phyloP scores from a whole-genome alignment of 2,113 vertebrate genomes.

The Neomonachus schauinslandi region DNA sequence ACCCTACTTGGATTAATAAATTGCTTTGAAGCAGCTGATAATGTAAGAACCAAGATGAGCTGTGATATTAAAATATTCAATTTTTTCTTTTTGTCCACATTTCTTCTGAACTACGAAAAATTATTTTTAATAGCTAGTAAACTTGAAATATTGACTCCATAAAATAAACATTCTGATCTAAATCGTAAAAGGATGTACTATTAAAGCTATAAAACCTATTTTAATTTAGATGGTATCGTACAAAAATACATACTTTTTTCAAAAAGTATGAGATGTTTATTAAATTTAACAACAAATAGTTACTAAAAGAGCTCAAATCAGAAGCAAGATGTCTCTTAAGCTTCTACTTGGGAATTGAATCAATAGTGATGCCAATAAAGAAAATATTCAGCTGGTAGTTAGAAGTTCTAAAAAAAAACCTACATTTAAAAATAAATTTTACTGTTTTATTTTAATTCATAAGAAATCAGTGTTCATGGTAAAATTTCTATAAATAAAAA shows the following conservation, averaged over 20 bases:
- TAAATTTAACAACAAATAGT: slow-evolving; percentile 3
- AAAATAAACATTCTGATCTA: slow-evolving; percentile 28
- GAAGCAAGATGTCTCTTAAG: background rate
- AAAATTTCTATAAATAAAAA: background rate
- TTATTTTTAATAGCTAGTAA: background rate
- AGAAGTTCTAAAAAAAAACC: background rate
- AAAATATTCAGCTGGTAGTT: background rate
- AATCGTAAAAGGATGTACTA: background rate
- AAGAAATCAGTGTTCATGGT: background rate
- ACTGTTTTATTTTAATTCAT: background rate
- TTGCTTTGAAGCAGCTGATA: background rate
- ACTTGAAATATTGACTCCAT: background rate
- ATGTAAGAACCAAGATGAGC: background rate
- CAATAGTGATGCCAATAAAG: background rate
- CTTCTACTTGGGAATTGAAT: background rate
- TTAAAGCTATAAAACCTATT: background rate
- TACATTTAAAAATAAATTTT: slow-evolving; percentile 3
- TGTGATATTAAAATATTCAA: background rate
- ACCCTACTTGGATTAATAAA: background rate
- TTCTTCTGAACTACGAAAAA: slow-evolving; percentile 35
- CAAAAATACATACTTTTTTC: background rate
- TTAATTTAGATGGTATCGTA: background rate
- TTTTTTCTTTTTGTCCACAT: background rate
- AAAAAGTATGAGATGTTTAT: background rate
- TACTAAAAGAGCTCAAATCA: background rate